A percentile compares a stretch with the other conserved stretches of the same genome.
phyloP scores from a whole-genome alignment of 2,888 invertebrate genomes.

The Smittia sp. region DNA sequence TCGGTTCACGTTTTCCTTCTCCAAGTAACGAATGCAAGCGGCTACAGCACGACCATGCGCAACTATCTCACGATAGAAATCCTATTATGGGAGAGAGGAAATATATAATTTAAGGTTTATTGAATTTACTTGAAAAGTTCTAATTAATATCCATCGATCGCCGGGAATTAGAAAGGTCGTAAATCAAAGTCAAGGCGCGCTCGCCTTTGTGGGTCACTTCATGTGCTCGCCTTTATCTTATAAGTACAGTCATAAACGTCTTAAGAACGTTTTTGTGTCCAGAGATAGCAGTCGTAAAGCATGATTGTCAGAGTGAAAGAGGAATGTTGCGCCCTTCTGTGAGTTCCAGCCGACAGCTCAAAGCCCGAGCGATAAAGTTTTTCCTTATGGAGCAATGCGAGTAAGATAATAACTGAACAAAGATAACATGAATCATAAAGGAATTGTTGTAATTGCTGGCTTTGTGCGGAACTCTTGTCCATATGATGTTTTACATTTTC shows the following conservation, averaged over 20 bases:
- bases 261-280: background rate
- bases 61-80: slow-evolving; percentile 89
- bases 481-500: slow-evolving; percentile 10
- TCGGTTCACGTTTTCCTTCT: slow-evolving; percentile 50
- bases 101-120: slow-evolving; percentile 42
- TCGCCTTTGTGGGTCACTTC: slow-evolving; percentile 17
- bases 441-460: background rate
- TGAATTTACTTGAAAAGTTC: slow-evolving; percentile 14
- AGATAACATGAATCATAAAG: slow-evolving; percentile 19
- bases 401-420: background rate
- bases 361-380: slow-evolving; percentile 12
- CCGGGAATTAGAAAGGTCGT: slow-evolving; percentile 20
- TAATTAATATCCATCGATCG: slow-evolving; percentile 7
- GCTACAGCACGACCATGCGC: slow-evolving; percentile 84
- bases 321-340: background rate
- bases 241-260: background rate
- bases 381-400: background rate
- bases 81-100: slow-evolving; percentile 59
- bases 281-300: too few relatives aligned
- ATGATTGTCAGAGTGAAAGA: too few relatives aligned
- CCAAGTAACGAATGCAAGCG: slow-evolving; percentile 69
- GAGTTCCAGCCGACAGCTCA: background rate
- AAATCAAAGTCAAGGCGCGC: slow-evolving; percentile 21
- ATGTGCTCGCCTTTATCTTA: background rate
- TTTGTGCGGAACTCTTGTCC: slow-evolving; percentile 6